phyloP scores from a whole-genome alignment of 2,113 vertebrate species.

The Vireo altiloquus region DNA sequence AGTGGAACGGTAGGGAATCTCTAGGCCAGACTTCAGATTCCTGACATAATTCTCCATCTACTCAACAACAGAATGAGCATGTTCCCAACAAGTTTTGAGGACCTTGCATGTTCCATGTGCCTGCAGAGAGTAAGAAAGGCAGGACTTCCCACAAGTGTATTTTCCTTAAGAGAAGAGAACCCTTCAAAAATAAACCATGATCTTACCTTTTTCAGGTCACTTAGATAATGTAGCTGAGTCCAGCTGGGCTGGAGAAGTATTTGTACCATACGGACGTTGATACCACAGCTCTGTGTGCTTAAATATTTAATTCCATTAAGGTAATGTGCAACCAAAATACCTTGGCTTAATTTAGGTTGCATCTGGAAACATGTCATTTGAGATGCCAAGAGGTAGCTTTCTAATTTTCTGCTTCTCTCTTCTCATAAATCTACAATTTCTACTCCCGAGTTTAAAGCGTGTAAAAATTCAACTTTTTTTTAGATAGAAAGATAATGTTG shows the following conservation, averaged over 20 bases:
- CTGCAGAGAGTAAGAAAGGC: neutral
- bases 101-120: neutral
- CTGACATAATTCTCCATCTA: constrained; percentile 20
- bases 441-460: neutral
- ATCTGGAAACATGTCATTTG: neutral
- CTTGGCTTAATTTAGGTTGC: constrained; percentile 9
- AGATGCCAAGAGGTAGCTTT: neutral
- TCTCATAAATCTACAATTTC: neutral
- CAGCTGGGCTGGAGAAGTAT: neutral
- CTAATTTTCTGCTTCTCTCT: neutral
- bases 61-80: neutral
- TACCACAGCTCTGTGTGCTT: neutral
- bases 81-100: neutral
- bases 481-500: neutral
- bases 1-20: neutral
- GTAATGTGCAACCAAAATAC: neutral
- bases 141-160: neutral
- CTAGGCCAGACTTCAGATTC: neutral
- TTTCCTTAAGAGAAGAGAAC: neutral
- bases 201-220: constrained; percentile 7
- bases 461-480: neutral
- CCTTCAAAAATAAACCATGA: neutral
- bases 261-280: neutral
- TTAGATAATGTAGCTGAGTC: neutral
- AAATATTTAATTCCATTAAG: neutral